phyloP scores from a whole-genome alignment of 2,113 vertebrate species.

The Hippoglossus stenolepis region DNA sequence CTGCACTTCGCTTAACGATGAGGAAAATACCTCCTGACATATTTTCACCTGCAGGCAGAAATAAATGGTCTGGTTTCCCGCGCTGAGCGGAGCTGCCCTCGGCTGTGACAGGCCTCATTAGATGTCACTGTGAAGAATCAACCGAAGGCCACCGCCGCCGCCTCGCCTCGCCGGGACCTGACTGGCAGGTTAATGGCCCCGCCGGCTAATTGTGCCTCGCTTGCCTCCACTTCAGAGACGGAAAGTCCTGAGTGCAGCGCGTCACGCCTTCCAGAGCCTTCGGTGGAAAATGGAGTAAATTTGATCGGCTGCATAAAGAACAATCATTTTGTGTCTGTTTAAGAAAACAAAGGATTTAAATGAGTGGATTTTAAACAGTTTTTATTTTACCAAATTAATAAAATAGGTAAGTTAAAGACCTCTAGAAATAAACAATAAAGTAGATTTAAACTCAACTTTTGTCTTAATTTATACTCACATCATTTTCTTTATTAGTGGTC shows the following conservation, averaged over 20 bases:
- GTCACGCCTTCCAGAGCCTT: background rate
- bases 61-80: conserved; percentile 13
- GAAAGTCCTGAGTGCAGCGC: conserved; percentile 2
- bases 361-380: too few relatives aligned
- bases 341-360: too few relatives aligned
- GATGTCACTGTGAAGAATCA: conserved; percentile 1
- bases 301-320: too few relatives aligned
- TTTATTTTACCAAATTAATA: too few relatives aligned
- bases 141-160: background rate
- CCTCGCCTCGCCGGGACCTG: background rate
- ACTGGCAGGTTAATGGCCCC: conserved; percentile 52
- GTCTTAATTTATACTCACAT: too few relatives aligned
- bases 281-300: background rate
- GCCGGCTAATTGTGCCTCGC: conserved; percentile 41
- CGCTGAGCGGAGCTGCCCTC: conserved; percentile 4
- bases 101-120: conserved; percentile 44
- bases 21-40: background rate
- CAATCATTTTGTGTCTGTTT: too few relatives aligned
- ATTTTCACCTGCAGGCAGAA: conserved; percentile 12
- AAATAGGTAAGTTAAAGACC: too few relatives aligned
- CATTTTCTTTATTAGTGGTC: too few relatives aligned
- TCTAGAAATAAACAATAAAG: too few relatives aligned
- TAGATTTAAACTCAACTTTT: too few relatives aligned
- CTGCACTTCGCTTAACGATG: background rate
- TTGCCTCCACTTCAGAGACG: conserved; percentile 15